Base-by-base conservation (phyloP, 2,113 vertebrate genomes). In the Sceloporus tristichus region DNA sequence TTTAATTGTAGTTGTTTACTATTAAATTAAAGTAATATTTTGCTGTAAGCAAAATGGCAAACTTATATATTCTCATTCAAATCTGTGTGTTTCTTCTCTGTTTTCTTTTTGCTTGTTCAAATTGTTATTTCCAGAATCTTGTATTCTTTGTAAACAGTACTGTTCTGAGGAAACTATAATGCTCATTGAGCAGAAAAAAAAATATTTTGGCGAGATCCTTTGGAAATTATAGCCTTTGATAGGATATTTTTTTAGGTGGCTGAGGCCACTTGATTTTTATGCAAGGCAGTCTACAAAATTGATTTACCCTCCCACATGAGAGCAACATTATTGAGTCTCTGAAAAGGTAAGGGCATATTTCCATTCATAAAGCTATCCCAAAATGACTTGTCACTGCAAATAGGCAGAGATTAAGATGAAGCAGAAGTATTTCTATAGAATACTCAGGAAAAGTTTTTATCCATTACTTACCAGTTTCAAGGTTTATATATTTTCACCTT, bases 141-240 rank as follows among this genome's bases (percentile, higher is more conserved):
- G 34, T 85, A 82, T 87, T 90, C 88, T 92, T 87, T 87, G 77
- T 76, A 74, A 77, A 77, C 76, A n/a, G 40, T 89, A 91, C 85
- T 0, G 38, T 23, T 85, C 18, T 19, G 21, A 62, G 29, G 40
- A 66, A 91, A 83, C 90, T 3, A 0, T 0, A 84, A 4, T 90
- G 53, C 53, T 73, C 75, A 68, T 73, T 91, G 90, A 87, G 81
- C 91, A 92, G 81, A 90, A 87, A 93, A 48, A 48, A 87, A 62
- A 94, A 96, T 93, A 87, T 85, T 93, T 94, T 66, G 79, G 71
- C 59, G 88, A 73, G 89, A 77, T 91, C 59, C 85, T 80, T 89
- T 93, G 34, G 90, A 93, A 90, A 86, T 93, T 2, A 18, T 79
- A 84, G 38, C 71, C 65, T 84, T 90, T 79, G 29, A 81, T 76